Evolutionary conservation across 2,797 vertebrate genomes (phyloP), one percentile per base, ranked within the genome.

Genomic region (Oreochromis mossambicus): DNA sequence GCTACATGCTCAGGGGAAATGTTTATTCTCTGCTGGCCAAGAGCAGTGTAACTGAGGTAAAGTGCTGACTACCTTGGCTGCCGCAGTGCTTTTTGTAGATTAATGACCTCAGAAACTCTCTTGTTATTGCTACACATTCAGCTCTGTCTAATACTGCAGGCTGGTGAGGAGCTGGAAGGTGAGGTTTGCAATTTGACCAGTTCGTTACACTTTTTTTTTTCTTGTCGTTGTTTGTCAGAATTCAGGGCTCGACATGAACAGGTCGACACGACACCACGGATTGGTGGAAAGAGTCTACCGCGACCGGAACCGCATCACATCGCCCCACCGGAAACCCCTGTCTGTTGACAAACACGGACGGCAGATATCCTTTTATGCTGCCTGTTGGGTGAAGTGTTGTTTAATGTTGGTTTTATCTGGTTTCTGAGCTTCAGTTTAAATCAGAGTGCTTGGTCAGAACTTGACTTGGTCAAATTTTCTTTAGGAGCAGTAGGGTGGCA

Each of bases 211-310:
- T 3, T 5, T 63, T 63, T 63, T 56, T 21, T 2, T 3, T 24
- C 26, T 8, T 80, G 6, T 80, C 21, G 79, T 41, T 32, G 1
- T 80, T 97, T 97, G 15, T 91, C 96, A 98, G 97, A 96, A 96
- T n/a, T 97, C 98, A 7, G 98, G 96, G 56, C 81, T 98, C 92
- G 98, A 99, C 94, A 97, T 96, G 0, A 98, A 97, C 95, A 96
- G 98, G 83, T 97, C 97, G 1, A 98, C 97, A 1, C 97, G 98
- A 82, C 98, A 99, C 92, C 98, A 99, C 0, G 98, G 98, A 2
- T 93, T 99, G 86, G 98, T 99, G 87, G 98, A 99, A 95, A 96
- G 98, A 54, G 98, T 99, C 29, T 99, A 98, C 93, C 96, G 98
- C 6, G 98, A 99, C 82, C 93, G 98, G 1, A 97, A 97, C 94